phyloP scores from a whole-genome alignment of 2,888 invertebrate species.

The Cataglyphis livida region DNA sequence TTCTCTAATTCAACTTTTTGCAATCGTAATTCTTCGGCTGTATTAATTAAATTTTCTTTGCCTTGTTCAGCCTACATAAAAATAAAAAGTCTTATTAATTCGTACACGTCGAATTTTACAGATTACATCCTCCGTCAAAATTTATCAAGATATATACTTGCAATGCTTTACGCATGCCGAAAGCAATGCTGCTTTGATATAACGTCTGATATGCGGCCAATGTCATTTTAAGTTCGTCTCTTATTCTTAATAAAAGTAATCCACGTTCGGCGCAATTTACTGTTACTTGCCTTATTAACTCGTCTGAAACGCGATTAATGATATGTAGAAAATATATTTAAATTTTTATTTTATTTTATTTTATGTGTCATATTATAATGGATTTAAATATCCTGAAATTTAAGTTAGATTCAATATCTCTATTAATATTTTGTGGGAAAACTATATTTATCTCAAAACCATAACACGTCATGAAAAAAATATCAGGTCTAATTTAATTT shows the following conservation, averaged over 20 bases:
- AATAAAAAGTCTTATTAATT: background rate
- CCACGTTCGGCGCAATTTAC: slow-evolving; percentile 99
- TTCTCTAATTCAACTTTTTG: slow-evolving; percentile 88
- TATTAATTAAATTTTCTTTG: slow-evolving; percentile 92
- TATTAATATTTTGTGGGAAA: too few relatives aligned
- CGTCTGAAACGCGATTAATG: slow-evolving; percentile 87
- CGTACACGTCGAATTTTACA: slow-evolving; percentile 9
- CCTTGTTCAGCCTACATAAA: slow-evolving; percentile 92
- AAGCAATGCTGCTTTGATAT: slow-evolving; percentile 98
- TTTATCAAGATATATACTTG: slow-evolving; percentile 87
- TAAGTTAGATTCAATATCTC: background rate
- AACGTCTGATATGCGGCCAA: slow-evolving; percentile 98
- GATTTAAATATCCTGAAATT: background rate
- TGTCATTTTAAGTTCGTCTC: slow-evolving; percentile 98
- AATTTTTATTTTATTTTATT: background rate
- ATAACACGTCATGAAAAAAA: background rate
- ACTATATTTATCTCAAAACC: too few relatives aligned
- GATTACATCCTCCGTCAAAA: background rate
- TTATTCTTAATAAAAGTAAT: slow-evolving; percentile 94
- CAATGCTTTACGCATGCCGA: slow-evolving; percentile 98
- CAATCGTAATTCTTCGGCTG: slow-evolving; percentile 90
- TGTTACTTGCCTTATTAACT: slow-evolving; percentile 97
- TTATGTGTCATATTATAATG: background rate
- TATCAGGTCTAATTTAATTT: background rate
- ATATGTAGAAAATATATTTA: background rate